Evolutionary conservation across 2,888 invertebrate genomes (phyloP), one percentile per base, ranked within the genome.

Genomic region (Drosophila putrida): DNA sequence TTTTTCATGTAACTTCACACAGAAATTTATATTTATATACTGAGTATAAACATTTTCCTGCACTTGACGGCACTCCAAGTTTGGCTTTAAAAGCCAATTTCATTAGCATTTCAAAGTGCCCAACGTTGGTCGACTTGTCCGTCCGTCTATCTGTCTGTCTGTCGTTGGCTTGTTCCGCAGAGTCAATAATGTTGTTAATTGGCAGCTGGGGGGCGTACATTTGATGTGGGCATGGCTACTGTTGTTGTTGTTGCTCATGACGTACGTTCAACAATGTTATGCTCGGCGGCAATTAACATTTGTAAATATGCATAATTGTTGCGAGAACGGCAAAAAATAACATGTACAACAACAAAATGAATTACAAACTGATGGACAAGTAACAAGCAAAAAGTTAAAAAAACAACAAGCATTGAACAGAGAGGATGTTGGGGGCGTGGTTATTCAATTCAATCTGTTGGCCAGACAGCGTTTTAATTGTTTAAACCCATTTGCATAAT

Each of bases 91-190:
- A 85, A 82, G 86, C 75, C 88, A 88, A 85, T 85, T 83, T 85
- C 85, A 85, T 85, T 85, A 88, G 88, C 85, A 85, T 85, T 85
- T 85, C 88, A 85, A 88, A 85, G 85, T 86, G 86, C 41, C 69
- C 63, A 47, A 43, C 53, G 58, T 43, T 50, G 68, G 60, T 49
- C 60, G 38, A 41, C 33, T 28, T 25, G n/a, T 13, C 43, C 31
- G 38, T 20, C 20, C 10, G 38, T 15, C 20, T 4, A 38, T 51
- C 59, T 50, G 15, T 58, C 51, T 38, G 62, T 51, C 31, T 59
- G 44, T 35, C 43, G 31, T 38, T 44, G 9, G 38, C 31, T 46
- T 50, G 50, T 31, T 57, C 54, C 51, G 69, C 71, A 60, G 74
- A 85, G 83, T 85, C 86, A 85, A 85, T 85, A 85, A 88, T 81